Base-by-base conservation (phyloP, 92 coral and sea anemone species). In the Heteractis magnifica region DNA sequence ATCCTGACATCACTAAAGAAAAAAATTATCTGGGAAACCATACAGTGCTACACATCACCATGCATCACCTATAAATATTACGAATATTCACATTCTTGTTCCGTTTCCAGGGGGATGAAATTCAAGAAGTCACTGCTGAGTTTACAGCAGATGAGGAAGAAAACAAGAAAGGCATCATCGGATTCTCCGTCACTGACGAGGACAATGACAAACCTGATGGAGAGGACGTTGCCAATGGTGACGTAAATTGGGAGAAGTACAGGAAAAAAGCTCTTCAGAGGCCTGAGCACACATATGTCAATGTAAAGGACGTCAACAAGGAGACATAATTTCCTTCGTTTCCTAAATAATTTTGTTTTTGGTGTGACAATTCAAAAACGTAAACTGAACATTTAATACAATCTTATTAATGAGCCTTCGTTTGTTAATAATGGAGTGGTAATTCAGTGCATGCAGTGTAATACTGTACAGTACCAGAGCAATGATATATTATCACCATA, bases 71-170 rank as follows among this genome's bases (percentile, higher is more conserved):
- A 34, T 34, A 6, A 20, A 20, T 70, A 12, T 5, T 2, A 56
- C 4, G 5, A 56, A 11, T 58, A 58, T 64, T 4, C 1, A 64
- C n/a, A 4, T 19, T 18, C n/a, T 26, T 68, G 10, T 68, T 68
- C 6, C 3, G 0, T 26, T 68, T 68, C 14, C 55, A 82, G 76
- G 92, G 87, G 19, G 92, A 89, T 49, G 92, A 89, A 55, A 84
- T 89, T 10, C 92, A 89, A 65, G 92, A 89, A 62, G 92, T 89
- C 9, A 85, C 86, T 13, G 92, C 92, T 34, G 92, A 89, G 68
- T 89, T 89, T 52, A 76, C 88, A 51, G 82, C 77, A 20, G 86
- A 89, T 13, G 92, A 89, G 44, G 83, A 85, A 26, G 60, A 65
- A 23, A 80, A 85, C 65, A 82, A 77, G 80, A 78, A 51, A 48